A percentile compares a stretch with the other conserved stretches of the same genome.
Conservation (phyloP, 2,113 vertebrate genomes). For the Dicrurus megarhynchus region DNA sequence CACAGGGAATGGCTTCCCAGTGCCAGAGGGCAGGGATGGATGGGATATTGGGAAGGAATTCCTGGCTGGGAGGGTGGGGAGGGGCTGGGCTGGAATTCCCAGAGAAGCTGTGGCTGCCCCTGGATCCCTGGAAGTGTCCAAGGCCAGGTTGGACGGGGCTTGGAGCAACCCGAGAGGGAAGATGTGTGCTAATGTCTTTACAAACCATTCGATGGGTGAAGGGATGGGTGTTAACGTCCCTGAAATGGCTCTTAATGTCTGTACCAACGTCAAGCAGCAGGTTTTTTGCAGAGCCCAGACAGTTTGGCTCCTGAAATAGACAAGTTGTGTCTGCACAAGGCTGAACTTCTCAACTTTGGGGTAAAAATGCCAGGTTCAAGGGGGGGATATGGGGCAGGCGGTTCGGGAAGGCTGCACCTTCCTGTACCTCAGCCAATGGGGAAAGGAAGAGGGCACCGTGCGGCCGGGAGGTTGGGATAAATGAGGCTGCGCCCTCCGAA, state of each 20-base stretch:
- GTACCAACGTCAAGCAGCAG: rapidly evolving
- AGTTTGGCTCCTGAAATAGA: rapidly evolving
- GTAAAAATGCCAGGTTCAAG: rapidly evolving
- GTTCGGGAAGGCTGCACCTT: neutral
- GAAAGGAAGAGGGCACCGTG: neutral
- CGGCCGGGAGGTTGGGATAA: neutral
- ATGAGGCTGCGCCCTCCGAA: neutral
- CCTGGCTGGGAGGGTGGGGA: neutral
- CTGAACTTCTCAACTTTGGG: neutral
- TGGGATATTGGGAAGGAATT: neutral
- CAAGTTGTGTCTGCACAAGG: neutral
- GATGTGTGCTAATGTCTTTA: neutral
- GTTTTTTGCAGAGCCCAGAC: neutral
- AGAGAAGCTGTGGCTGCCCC: neutral
- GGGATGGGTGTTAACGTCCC: rapidly evolving
- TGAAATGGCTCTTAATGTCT: neutral
- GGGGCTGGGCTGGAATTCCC: neutral
- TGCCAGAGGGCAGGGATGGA: neutral
- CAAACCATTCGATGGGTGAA: neutral
- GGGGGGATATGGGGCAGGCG: rapidly evolving
- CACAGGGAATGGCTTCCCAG: neutral
- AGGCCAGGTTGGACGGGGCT: neutral
- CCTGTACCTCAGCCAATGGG: rapidly evolving
- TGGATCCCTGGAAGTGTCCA: neutral
- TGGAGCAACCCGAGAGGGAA: neutral